Evolutionary conservation across 2,888 invertebrate species (phyloP), one percentile per base, ranked within the genome.

Genomic region (Anorthoa munda): DNA sequence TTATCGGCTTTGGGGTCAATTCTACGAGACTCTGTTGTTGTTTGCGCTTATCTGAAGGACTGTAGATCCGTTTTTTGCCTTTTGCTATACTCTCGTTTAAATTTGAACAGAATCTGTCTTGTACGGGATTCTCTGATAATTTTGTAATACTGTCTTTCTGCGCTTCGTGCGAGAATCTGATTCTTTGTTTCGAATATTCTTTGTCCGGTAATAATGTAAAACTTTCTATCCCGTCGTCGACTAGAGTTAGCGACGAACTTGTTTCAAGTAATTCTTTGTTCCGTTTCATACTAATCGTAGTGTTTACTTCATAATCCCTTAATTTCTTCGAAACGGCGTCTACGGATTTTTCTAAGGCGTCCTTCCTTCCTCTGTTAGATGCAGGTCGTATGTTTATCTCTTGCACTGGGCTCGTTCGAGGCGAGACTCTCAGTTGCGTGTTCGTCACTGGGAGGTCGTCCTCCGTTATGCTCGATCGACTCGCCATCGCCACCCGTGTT

Each of bases 251-350:
- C 0, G 95, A 94, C 0, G 96, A 95, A 64, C 90, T 92, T 0
- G 86, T 82, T 64, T 92, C 90, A 0, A 95, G 74, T 11, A 96
- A 76, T 18, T 94, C 93, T 48, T 88, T 91, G 58, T 94, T 94
- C 0, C 75, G 87, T 81, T 93, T 94, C 95, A 96, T 95, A 5
- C 86, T 89, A 60, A 96, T 95, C 0, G 91, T 21, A 0, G 95
- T 95, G 70, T 95, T 95, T 0, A 91, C 90, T 86, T 94, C 91
- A 0, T 79, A 89, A 45, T 93, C 89, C 75, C 84, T 92, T 0
- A 90, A 63, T 2, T 89, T 84, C 0, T 56, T 59, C 3, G 79
- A 48, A 26, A 80, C 75, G 0, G 84, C 87, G 4, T 90, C 89
- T 4, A 89, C 85, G 0, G 87, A 88, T 45, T 89, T 87, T 66